Base-by-base conservation (phyloP, 2,888 invertebrate species). In the Pseudococcus viburni region DNA sequence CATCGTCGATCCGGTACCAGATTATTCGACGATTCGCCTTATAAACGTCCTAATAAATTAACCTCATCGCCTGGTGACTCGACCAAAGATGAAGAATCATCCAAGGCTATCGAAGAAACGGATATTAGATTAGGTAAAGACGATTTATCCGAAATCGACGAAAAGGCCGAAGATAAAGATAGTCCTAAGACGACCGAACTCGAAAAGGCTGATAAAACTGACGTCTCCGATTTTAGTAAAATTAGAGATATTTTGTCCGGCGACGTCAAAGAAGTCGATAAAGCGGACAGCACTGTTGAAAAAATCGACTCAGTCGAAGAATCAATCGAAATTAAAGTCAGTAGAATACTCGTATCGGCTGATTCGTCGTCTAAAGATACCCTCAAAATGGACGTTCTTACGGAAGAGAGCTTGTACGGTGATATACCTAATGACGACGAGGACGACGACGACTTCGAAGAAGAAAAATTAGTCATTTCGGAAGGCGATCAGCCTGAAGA, bases 21-120 rank as follows among this genome's bases (percentile, higher is more conserved):
- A 59, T 26, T 88, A 33, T 88, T 88, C 83, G 88, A 88, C 9
- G 88, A 88, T 15, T 33, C 33, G 11, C 51, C 77, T 12, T 48
- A 22, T 7, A 88, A 88, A 80, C 88, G 88, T 12, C 7, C 88
- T 0, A 87, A 39, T 12, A 51, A 51, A 39, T 15, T 42, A 2
- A 19, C 64, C 0, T n/a, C 87, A 11, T 87, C 87, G n/a, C 42
- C 87, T 46, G 26, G 48, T 48, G 86, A 86, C 17, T 46, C 42
- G 22, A 26, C 39, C n/a, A 80, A 88, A 83, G 12, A n/a, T 26
- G 88, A 88, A 12, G 88, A 88, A 42, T n/a, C 19, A 4, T 17
- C n/a, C 15, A 86, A 86, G 26, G 0, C 17, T 17, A 22, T 15
- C 19, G 86, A 68, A 42, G 86, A 86, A 46, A 68, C 17, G 22